Evolutionary conservation across 2,113 vertebrate species (phyloP).

Genomic region (Sylvia atricapilla): DNA sequence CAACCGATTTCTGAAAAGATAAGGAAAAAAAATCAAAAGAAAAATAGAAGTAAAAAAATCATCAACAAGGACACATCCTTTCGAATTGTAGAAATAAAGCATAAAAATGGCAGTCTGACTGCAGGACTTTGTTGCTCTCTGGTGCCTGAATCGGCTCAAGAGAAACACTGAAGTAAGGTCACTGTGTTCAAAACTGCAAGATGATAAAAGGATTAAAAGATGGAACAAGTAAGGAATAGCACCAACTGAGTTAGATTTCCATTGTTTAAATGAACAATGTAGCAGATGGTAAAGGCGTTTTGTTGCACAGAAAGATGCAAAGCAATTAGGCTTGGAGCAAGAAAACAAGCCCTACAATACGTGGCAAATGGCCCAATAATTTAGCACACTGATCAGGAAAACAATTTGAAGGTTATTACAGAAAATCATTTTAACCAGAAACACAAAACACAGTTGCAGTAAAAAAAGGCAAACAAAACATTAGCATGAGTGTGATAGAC

Average conservation of each 20-base stretch:
- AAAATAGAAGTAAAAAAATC: neutral
- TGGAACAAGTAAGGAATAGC: neutral
- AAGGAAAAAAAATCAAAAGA: neutral
- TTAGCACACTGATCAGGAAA: conserved; percentile 42
- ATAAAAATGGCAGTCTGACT: neutral
- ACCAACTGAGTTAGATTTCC: neutral
- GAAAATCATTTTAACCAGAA: conserved; percentile 43
- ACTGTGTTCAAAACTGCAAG: neutral
- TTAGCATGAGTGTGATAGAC: neutral
- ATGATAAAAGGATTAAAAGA: neutral
- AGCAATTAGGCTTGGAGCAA: conserved; percentile 43
- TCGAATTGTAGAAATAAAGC: neutral
- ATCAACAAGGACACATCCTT: neutral
- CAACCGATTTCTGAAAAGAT: neutral
- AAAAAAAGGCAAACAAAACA: conserved; percentile 46
- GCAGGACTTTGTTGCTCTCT: neutral
- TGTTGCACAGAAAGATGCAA: conserved; percentile 11
- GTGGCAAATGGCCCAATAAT: conserved; percentile 56
- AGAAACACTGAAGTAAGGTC: neutral
- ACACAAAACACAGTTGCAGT: neutral
- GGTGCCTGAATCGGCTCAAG: neutral
- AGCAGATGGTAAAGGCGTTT: conserved; percentile 19
- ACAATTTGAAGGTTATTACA: conserved; percentile 33
- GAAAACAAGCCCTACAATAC: conserved; percentile 29
- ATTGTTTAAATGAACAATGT: neutral